Base-by-base conservation (phyloP, 2,113 vertebrate genomes). In the Meles meles region DNA sequence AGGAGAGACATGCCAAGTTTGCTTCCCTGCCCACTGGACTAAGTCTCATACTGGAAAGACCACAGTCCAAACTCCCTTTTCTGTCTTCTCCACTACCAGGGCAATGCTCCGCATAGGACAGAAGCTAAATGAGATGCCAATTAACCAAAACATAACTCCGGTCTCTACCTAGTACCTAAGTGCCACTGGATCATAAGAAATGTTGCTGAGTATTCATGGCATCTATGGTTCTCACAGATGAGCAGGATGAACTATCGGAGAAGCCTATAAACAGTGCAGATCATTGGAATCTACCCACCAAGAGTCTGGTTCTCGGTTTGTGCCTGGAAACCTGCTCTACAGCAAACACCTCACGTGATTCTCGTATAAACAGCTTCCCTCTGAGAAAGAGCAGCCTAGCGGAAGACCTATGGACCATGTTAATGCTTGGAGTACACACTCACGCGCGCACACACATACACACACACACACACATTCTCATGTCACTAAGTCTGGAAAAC, bases 191-290 rank as follows among this genome's bases (percentile, higher is more conserved):
- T 18, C 29, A 17, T 44, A 55, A 87, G 34, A 82, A 44, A 13
- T 4, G 5, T 31, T 42, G 52, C 52, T 25, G 25, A 67, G 25
- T 11, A 8, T 44, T 47, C 81, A 77, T 7, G 21, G 57, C 39
- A 52, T 3, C 2, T 20, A 47, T 0, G 20, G 42, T 3, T 67
- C 84, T 27, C 39, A 31, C 14, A 44, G 20, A 5, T 0, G 1
- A 61, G 44, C 55, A 34, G 55, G 3, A 34, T 47, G 72, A 61
- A 18, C 27, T 74, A 6, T n/a, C 34, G 4, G 23, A 42, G 37
- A 42, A 42, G 65, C 23, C 63, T 67, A 12, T 11, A 1, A 31
- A 59, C 21, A 29, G 17, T 10, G 20, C n/a, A 29, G 55, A 27
- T 14, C 23, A 23, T 1, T 5, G 15, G 67, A 59, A n/a, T 20